phyloP scores from a whole-genome alignment of 2,113 vertebrate genomes.

The Piprites chloris region DNA sequence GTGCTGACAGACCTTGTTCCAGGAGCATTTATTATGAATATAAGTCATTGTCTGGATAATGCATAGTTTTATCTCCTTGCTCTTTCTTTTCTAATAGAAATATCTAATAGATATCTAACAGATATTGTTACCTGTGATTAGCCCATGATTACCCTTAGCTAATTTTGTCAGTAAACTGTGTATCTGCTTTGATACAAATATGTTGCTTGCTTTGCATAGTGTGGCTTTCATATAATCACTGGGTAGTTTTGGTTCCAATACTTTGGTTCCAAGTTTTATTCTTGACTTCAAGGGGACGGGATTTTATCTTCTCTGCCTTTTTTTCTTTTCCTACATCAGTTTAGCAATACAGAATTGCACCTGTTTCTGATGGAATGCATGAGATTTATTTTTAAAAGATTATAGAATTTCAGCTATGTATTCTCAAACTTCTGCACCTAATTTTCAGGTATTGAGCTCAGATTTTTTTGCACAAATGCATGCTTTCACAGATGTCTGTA shows the following conservation, averaged over 20 bases:
- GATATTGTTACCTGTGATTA: background rate
- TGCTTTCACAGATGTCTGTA: background rate
- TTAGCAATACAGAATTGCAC: background rate
- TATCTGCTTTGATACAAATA: background rate
- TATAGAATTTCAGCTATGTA: background rate
- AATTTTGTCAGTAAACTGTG: background rate
- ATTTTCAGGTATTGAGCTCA: background rate
- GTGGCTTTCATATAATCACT: background rate
- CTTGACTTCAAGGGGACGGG: background rate
- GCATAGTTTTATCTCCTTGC: background rate
- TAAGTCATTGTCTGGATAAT: background rate
- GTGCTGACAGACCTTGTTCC: background rate
- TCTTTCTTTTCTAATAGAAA: background rate
- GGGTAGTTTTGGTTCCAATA: background rate
- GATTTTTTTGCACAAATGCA: background rate
- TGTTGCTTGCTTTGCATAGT: background rate
- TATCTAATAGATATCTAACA: too few relatives aligned
- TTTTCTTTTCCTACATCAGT: background rate
- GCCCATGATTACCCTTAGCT: background rate
- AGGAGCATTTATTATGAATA: background rate
- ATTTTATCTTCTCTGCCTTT: background rate
- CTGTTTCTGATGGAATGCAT: background rate
- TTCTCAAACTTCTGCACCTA: background rate
- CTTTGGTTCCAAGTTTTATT: background rate
- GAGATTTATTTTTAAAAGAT: background rate